phyloP scores from a whole-genome alignment of 2,888 invertebrate genomes.

The Pyrrhia umbra region DNA sequence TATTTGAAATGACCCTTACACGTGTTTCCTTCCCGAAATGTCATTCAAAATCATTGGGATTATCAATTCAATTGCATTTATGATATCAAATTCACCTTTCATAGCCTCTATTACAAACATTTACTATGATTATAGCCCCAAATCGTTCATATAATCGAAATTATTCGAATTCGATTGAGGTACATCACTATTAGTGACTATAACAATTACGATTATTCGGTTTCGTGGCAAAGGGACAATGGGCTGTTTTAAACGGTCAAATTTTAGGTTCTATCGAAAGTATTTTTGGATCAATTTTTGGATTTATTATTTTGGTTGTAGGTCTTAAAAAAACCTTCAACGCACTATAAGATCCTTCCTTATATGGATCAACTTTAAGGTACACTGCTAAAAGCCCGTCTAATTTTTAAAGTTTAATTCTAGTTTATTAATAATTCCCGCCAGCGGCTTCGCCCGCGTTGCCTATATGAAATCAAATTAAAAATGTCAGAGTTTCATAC shows the following conservation, averaged over 20 bases:
- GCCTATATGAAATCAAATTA: no score
- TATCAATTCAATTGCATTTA: slow-evolving; percentile 54
- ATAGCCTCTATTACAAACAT: slow-evolving; percentile 41
- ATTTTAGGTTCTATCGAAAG: not conserved
- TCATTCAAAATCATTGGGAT: slow-evolving; percentile 44
- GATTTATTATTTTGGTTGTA: not conserved
- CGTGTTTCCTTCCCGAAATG: slow-evolving; percentile 44
- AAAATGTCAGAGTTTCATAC: no score
- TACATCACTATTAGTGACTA: slow-evolving; percentile 57
- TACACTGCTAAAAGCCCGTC: no score
- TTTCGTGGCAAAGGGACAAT: slow-evolving; percentile 53
- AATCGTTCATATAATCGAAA: slow-evolving; percentile 47
- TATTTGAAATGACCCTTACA: slow-evolving; percentile 44
- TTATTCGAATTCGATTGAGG: slow-evolving; percentile 52
- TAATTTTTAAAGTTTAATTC: no score
- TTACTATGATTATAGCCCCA: slow-evolving; percentile 33
- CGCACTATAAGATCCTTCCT: no score
- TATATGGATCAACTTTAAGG: no score
- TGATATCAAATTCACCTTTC: slow-evolving; percentile 40
- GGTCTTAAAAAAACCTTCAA: not conserved
- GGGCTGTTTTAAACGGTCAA: slow-evolving; percentile 12
- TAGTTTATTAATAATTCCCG: no score
- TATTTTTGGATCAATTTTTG: not conserved
- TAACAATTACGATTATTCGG: slow-evolving; percentile 52
- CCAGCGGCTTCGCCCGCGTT: no score